phyloP scores from a whole-genome alignment of 2,797 vertebrate species.

The Percopsis omiscomaycus region DNA sequence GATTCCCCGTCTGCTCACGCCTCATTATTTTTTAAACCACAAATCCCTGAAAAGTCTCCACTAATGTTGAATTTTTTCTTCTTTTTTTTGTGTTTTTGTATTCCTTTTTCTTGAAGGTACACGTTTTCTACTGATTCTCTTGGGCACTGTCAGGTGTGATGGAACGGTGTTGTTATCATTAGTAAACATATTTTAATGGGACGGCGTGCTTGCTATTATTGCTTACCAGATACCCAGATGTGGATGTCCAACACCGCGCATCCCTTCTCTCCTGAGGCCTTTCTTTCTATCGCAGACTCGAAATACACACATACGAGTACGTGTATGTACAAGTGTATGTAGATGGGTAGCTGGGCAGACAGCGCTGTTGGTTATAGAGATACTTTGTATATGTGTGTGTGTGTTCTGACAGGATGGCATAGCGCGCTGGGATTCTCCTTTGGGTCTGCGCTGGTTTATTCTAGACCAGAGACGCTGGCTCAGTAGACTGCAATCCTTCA shows the following conservation, averaged over 20 bases:
- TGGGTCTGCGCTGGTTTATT: conserved; percentile 61
- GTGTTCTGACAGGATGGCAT: conserved; percentile 43
- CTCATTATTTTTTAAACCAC: conserved; percentile 42
- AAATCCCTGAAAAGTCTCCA: conserved; percentile 47
- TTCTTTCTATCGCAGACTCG: conserved; percentile 24
- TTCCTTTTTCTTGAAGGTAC: not conserved
- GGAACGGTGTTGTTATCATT: conserved; percentile 27
- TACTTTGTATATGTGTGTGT: conserved; percentile 8
- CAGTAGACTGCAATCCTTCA: conserved; percentile 75
- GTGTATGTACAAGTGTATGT: conserved; percentile 17
- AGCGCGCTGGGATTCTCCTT: conserved; percentile 57
- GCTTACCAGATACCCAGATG: conserved; percentile 12
- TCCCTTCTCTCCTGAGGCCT: conserved; percentile 23
- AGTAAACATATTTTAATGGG: conserved; percentile 26
- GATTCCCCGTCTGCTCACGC: conserved; percentile 27
- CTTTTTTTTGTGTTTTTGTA: conserved; percentile 25
- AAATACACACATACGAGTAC: conserved; percentile 16
- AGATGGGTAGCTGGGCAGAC: not conserved
- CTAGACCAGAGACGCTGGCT: conserved; percentile 74
- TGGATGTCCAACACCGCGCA: conserved; percentile 8
- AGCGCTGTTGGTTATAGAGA: not conserved
- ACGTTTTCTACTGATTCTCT: conserved; percentile 6
- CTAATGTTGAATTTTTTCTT: conserved; percentile 45
- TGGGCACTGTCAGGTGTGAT: conserved; percentile 3
- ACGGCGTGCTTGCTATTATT: conserved; percentile 15